These are phyloP conservation scores for Epinotia nisella DNA, from an alignment of 2,888 invertebrate species.

Conservation along the genomic window DNA sequence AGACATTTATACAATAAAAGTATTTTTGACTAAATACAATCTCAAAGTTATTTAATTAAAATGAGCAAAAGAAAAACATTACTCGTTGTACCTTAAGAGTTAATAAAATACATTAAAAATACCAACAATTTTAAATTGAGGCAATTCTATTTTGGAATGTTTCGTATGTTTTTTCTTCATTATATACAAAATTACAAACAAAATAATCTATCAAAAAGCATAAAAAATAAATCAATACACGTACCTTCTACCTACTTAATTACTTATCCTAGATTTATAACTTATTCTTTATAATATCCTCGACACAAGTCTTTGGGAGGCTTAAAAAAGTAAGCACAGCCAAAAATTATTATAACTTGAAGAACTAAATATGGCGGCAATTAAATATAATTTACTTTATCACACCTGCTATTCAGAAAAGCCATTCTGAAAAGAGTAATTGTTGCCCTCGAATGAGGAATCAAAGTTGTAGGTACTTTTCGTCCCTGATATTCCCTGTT, in stretches of 20 bases:
- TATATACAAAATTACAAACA: slow-evolving; percentile 50
- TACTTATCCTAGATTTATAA: slow-evolving; percentile 21
- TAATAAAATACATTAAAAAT: slow-evolving; percentile 19
- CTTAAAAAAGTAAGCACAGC: slow-evolving; percentile 50
- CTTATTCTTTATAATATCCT: slow-evolving; percentile 23
- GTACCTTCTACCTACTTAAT: slow-evolving; percentile 32
- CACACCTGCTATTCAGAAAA: too few relatives aligned
- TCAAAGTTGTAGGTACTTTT: too few relatives aligned
- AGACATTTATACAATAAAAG: slow-evolving; percentile 19
- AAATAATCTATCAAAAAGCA: slow-evolving; percentile 45
- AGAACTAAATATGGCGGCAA: not conserved
- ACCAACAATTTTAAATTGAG: slow-evolving; percentile 36
- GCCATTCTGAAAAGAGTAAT: too few relatives aligned
- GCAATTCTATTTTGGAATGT: slow-evolving; percentile 51
- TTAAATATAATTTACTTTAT: not conserved
- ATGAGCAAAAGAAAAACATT: slow-evolving; percentile 48
- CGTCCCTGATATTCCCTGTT: too few relatives aligned
- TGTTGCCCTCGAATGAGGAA: too few relatives aligned
- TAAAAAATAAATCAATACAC: slow-evolving; percentile 38
- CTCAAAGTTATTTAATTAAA: slow-evolving; percentile 25
- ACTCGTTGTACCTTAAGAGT: not conserved
- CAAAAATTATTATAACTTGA: slow-evolving; percentile 28
- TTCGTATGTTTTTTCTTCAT: slow-evolving; percentile 43
- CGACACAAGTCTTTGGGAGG: slow-evolving; percentile 44
- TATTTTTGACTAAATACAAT: slow-evolving; percentile 28